phyloP scores from a whole-genome alignment of 1,140 invertebrate genomes.

The Teleopsis dalmanni region DNA sequence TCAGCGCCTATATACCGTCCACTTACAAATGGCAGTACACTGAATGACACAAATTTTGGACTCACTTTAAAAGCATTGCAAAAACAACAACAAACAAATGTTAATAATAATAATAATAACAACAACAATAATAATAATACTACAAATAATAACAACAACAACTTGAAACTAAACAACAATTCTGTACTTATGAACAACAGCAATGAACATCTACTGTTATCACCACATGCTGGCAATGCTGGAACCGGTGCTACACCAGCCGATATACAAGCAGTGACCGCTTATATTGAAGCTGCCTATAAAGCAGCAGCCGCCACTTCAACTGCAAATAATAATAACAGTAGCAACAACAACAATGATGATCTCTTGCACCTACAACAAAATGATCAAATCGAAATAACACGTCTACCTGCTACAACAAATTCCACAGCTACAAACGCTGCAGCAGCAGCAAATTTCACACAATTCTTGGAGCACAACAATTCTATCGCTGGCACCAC shows the following conservation, averaged over 20 bases:
- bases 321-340: conserved; percentile 13
- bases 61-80: conserved; percentile 7
- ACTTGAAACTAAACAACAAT: conserved; percentile 6
- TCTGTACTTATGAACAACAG: conserved; percentile 18
- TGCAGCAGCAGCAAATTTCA: conserved; percentile 5
- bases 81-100: conserved; percentile 10
- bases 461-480: conserved; percentile 3
- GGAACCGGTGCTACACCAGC: conserved; percentile 32
- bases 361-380: conserved; percentile 33
- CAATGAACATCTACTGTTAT: conserved; percentile 27
- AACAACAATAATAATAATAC: conserved; percentile 13
- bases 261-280: conserved; percentile 31
- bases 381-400: conserved; percentile 41
- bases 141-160: conserved; percentile 6
- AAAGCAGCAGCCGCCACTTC: conserved; percentile 6
- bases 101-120: conserved; percentile 7
- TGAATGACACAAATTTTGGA: conserved; percentile 8
- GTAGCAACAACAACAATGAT: conserved; percentile 16
- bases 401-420: conserved; percentile 18
- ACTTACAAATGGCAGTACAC: conserved; percentile 31
- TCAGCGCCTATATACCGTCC: conserved; percentile 41
- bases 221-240: conserved; percentile 29
- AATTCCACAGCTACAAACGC: neutral
- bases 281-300: conserved; percentile 10
- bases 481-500: neutral